Base-by-base conservation (phyloP, 1,140 invertebrate species). In the Nixonia krombeini region DNA sequence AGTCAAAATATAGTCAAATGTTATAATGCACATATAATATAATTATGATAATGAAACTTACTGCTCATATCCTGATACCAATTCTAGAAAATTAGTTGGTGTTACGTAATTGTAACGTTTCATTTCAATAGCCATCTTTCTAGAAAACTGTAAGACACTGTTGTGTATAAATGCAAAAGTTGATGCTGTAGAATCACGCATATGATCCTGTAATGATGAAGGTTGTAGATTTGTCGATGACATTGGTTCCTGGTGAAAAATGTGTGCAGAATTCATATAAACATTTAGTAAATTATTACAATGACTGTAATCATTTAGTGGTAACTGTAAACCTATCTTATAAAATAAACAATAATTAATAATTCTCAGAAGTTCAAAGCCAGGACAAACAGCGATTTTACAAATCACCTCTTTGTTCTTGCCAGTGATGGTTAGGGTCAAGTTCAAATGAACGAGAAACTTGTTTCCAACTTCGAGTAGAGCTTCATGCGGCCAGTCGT, bases 401-500 rank as follows among this genome's bases (percentile, higher is more conserved):
- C 2, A 21, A 52, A 72, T 76, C 56, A 84, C 81, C 70, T 51
- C 69, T 86, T 70, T 79, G 63, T 86, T 59, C 80, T 86, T 65
- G 21, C 87, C 89, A 41, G 88, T 89, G 49, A 91, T 91, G 10
- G 88, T 89, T 29, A 86, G 87, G 16, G 90, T 86, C 49, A 92
- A 86, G 77, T 91, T 88, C 45, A 92, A 87, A 57, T 89, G 88
- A 29, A 83, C 84, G 23, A 92, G 83, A 80, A 90, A 92, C 81
- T 90, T 91, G 68, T 89, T 87, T 21, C 91, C 91, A 6, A 96
- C 93, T 85, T 95, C 93, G 7, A 95, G 83, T 10, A 96, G 84
- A n/a, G 94, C 94, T 77, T 94, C 91, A 49, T 89, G 87, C 0
- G 94, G 93, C 94, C 94, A 96, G 73, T 94, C 91, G 73, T 90